Conservation (phyloP, 2,797 vertebrate genomes). For the Pangasius larnaudii region DNA sequence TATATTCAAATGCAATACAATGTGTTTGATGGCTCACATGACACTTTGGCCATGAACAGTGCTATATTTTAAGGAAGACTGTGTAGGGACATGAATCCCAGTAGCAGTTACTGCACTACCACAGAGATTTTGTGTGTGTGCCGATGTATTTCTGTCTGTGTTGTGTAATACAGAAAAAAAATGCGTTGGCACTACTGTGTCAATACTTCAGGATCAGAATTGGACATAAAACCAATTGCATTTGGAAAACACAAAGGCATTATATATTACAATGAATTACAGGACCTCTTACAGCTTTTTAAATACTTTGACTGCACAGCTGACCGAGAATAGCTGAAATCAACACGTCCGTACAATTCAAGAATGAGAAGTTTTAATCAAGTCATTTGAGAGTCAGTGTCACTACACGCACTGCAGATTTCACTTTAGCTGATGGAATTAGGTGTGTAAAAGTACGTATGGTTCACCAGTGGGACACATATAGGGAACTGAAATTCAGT, state of each 20-base stretch:
- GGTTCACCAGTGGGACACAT: not conserved
- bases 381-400: not conserved
- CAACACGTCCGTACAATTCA: not conserved
- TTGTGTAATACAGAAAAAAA: not conserved
- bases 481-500: not conserved
- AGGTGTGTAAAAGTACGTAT: not conserved
- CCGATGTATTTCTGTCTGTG: not conserved
- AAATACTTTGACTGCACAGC: not conserved
- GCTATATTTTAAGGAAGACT: not conserved
- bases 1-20: not conserved
- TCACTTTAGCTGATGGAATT: not conserved
- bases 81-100: not conserved
- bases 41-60: not conserved
- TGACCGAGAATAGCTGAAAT: not conserved
- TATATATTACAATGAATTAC: not conserved
- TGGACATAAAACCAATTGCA: not conserved
- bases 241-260: not conserved
- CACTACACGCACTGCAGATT: not conserved
- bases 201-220: not conserved
- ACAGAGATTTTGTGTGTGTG: not conserved
- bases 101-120: not conserved
- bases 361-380: not conserved
- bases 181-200: not conserved
- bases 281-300: not conserved
- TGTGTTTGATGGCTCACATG: not conserved